phyloP scores from a whole-genome alignment of 2,113 vertebrate species.

The Apaloderma vittatum region DNA sequence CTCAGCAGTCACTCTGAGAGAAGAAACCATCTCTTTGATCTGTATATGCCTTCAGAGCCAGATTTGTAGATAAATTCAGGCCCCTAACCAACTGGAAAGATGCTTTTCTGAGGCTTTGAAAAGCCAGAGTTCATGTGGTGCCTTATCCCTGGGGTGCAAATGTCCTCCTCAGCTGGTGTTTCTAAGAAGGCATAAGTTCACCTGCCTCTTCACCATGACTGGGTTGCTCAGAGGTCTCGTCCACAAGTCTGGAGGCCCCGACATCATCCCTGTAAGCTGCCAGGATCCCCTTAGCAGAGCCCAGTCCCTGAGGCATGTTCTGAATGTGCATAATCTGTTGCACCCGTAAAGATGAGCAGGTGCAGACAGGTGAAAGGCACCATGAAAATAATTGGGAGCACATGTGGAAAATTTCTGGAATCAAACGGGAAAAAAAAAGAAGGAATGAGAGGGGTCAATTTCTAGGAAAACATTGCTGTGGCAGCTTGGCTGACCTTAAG shows the following conservation, averaged over 20 bases:
- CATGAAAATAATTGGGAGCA: not conserved
- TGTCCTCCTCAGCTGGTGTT: not conserved
- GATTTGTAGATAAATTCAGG: not conserved
- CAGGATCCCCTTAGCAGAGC: not conserved
- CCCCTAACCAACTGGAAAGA: too few species aligned
- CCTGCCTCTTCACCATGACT: not conserved
- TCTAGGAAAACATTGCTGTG: not conserved
- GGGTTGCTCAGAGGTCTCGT: not conserved
- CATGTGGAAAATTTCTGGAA: not conserved
- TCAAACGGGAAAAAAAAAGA: not conserved
- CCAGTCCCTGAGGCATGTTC: not conserved
- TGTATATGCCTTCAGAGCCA: not conserved
- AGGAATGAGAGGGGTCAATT: not conserved
- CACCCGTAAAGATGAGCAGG: not conserved
- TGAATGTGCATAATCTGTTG: not conserved
- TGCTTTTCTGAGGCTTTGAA: not conserved
- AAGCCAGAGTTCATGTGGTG: rapidly evolving
- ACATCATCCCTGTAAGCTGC: not conserved
- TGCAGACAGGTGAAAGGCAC: not conserved
- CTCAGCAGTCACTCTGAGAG: not conserved
- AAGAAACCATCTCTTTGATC: not conserved
- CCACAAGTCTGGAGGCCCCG: not conserved
- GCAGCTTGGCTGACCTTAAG: not conserved
- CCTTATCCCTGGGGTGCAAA: not conserved
- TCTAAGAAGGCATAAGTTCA: not conserved